Conservation (phyloP, 2,888 invertebrate genomes). For the Drosophila antonietae region DNA sequence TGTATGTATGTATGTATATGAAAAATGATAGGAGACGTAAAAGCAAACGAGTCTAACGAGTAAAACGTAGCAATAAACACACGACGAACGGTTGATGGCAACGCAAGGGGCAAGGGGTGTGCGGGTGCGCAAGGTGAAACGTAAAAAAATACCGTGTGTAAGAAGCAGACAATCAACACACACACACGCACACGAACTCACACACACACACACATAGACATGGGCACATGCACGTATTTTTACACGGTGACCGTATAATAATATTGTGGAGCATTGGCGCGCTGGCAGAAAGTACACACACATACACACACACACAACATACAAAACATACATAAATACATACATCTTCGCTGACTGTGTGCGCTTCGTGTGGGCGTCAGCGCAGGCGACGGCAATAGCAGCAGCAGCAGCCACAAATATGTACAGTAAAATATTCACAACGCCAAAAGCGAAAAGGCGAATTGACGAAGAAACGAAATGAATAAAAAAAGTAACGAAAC, state of each 20-base stretch:
- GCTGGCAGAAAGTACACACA: constrained; percentile 46
- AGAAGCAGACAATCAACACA: constrained; percentile 40
- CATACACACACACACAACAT: constrained; percentile 4
- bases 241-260: constrained; percentile 56
- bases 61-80: constrained; percentile 60
- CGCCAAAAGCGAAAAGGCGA: constrained; percentile 54
- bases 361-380: constrained; percentile 48
- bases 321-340: too few relatives aligned
- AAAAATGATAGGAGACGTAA: constrained; percentile 67
- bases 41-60: constrained; percentile 71
- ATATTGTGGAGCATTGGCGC: constrained; percentile 74
- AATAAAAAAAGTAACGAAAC: constrained; percentile 31
- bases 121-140: constrained; percentile 72
- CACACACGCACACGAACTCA: constrained; percentile 15
- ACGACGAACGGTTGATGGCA: constrained; percentile 12
- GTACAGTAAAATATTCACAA: constrained; percentile 61
- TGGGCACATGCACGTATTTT: constrained; percentile 12
- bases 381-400: constrained; percentile 16
- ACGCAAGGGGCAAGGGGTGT: constrained; percentile 10
- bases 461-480: constrained; percentile 37
- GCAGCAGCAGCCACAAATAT: constrained; percentile 46
- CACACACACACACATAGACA: too few relatives aligned
- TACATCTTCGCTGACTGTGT: neutral
- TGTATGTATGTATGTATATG: constrained; percentile 35
- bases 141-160: constrained; percentile 56